These are phyloP conservation scores for Brevipalpus yothersi DNA, from an alignment of 1,140 invertebrate species.

Conservation along the genomic window DNA sequence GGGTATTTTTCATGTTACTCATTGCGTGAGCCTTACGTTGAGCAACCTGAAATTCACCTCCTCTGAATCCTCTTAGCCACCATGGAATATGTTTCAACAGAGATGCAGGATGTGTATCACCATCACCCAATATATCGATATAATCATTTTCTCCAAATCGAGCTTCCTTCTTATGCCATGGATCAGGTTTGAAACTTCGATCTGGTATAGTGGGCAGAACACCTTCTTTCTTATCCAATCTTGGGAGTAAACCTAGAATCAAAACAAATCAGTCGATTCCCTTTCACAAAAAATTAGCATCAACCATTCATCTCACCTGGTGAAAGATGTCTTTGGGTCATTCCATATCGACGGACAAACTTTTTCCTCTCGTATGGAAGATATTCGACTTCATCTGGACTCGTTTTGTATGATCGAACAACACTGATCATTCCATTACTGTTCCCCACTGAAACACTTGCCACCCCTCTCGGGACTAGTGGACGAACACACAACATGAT, in stretches of 20 bases:
- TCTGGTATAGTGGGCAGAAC: neutral
- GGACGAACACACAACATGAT: too few relatives aligned
- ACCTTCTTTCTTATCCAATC: neutral
- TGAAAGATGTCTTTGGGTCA: neutral
- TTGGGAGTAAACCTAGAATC: neutral
- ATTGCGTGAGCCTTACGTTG: slow-evolving; percentile 43
- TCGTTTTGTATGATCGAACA: too few relatives aligned
- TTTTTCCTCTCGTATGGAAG: neutral
- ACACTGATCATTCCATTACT: too few relatives aligned
- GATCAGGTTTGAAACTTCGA: slow-evolving; percentile 18
- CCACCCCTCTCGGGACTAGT: too few relatives aligned
- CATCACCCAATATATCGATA: slow-evolving; percentile 67
- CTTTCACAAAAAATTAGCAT: neutral
- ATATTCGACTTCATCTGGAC: neutral
- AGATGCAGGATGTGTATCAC: slow-evolving; percentile 46
- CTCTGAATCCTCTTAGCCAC: slow-evolving; percentile 63
- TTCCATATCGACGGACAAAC: neutral
- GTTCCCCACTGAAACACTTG: too few relatives aligned
- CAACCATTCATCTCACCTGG: neutral
- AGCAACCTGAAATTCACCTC: slow-evolving; percentile 52
- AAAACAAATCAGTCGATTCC: neutral
- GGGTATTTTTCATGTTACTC: slow-evolving; percentile 27
- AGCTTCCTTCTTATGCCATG: slow-evolving; percentile 45
- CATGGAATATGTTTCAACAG: slow-evolving; percentile 54
- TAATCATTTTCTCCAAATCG: slow-evolving; percentile 89